Evolutionary conservation across 2,888 invertebrate species (phyloP).

Genomic region (Mylabris sibirica): DNA sequence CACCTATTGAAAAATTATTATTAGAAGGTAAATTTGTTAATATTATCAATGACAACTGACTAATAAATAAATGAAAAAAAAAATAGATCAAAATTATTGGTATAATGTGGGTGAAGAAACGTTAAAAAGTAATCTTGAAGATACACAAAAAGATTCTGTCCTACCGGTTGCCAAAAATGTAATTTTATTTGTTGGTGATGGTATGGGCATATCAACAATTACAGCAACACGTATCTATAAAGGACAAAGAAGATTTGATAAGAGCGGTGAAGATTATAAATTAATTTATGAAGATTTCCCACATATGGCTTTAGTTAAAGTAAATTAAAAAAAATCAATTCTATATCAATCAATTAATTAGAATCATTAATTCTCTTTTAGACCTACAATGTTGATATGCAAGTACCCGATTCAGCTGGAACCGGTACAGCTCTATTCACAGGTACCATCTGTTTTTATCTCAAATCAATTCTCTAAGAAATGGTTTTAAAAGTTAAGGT

Average conservation of each 20-base stretch:
- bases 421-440: slow-evolving; percentile 83
- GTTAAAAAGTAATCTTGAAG: slow-evolving; percentile 66
- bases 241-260: slow-evolving; percentile 72
- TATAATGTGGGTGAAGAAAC: slow-evolving; percentile 56
- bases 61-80: background rate
- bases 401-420: slow-evolving; percentile 86
- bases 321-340: slow-evolving; percentile 58
- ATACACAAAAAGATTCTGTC: slow-evolving; percentile 61
- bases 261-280: slow-evolving; percentile 46
- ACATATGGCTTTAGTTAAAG: slow-evolving; percentile 80
- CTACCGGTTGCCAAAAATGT: slow-evolving; percentile 77
- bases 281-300: slow-evolving; percentile 81
- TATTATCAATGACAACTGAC: background rate
- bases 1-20: background rate
- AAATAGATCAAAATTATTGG: slow-evolving; percentile 60
- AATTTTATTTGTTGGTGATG: slow-evolving; percentile 84
- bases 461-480: background rate
- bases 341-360: too few relatives aligned
- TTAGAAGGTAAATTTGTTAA: background rate
- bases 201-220: slow-evolving; percentile 85
- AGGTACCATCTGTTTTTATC: slow-evolving; percentile 51
- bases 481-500: too few relatives aligned
- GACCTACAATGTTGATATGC: slow-evolving; percentile 84
- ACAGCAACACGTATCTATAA: slow-evolving; percentile 81
- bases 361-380: too few relatives aligned